These are phyloP conservation scores for Nebria brevicollis DNA, from an alignment of 2,888 invertebrate genomes.

Conservation along the genomic window DNA sequence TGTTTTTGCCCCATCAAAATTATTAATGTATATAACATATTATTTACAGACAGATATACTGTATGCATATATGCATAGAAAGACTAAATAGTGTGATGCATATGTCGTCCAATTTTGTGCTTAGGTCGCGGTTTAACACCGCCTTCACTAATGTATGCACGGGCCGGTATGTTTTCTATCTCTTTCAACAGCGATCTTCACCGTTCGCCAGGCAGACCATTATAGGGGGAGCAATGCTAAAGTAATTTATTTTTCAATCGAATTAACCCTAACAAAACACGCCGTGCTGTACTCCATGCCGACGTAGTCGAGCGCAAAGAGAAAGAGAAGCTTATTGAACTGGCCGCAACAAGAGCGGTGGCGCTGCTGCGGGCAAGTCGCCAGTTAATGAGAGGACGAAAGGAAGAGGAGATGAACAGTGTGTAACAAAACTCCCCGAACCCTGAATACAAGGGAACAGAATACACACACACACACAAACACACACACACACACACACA, in stretches of 20 bases:
- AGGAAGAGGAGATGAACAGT: neutral
- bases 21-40: too few species aligned
- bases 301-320: neutral
- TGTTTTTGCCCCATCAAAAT: neutral
- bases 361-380: conserved; percentile 24
- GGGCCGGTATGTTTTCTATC: conserved; percentile 5
- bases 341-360: conserved; percentile 29
- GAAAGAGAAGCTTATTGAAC: conserved; percentile 28
- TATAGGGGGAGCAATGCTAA: conserved; percentile 47
- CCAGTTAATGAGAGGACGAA: neutral
- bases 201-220: neutral
- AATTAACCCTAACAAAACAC: conserved; percentile 50
- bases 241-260: conserved; percentile 52
- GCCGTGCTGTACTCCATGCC: conserved; percentile 2
- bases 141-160: conserved; percentile 10
- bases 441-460: too few species aligned
- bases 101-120: neutral
- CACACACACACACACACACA: too few species aligned
- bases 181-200: neutral
- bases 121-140: neutral
- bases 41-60: too few species aligned
- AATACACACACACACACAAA: too few species aligned
- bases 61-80: too few species aligned
- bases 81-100: neutral
- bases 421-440: too few species aligned